These are phyloP conservation scores for Hippocampus zosterae DNA, from an alignment of 2,113 vertebrate genomes.

Conservation along the genomic window DNA sequence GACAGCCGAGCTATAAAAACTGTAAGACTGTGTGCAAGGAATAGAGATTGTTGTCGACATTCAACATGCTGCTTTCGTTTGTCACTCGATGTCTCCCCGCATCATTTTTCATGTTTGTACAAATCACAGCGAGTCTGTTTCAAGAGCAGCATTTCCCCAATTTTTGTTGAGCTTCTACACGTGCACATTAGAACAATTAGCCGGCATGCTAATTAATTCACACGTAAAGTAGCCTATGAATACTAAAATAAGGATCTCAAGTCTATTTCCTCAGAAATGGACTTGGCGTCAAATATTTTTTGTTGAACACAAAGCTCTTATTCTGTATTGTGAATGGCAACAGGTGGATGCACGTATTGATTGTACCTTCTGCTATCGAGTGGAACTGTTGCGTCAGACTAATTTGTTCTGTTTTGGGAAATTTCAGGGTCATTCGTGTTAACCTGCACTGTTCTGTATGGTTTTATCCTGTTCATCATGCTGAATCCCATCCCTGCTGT, in stretches of 20 bases:
- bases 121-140: too few relatives aligned
- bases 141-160: too few relatives aligned
- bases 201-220: too few relatives aligned
- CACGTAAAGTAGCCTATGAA: too few relatives aligned
- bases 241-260: too few relatives aligned
- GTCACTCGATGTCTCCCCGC: not conserved
- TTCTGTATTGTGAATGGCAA: too few relatives aligned
- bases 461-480: conserved; percentile 83
- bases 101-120: not conserved
- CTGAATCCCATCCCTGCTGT: conserved; percentile 80
- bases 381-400: not conserved
- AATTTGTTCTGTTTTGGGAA: not conserved
- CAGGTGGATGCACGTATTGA: too few relatives aligned
- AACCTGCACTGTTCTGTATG: conserved; percentile 58
- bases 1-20: conserved; percentile 94
- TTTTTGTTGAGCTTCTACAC: too few relatives aligned
- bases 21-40: conserved; percentile 70
- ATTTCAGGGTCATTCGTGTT: conserved; percentile 71
- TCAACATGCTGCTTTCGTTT: not conserved
- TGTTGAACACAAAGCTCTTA: too few relatives aligned
- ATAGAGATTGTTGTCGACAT: not conserved
- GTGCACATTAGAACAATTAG: too few relatives aligned
- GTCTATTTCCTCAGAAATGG: too few relatives aligned
- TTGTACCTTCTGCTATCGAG: not conserved
- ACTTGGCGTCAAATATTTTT: too few relatives aligned